Percentiles rank a stretch among this genome's conserved stretches.
These are phyloP conservation scores for Lepidocyrtinus sp. DNA, from an alignment of 2,888 invertebrate genomes.

Conservation along the genomic window DNA sequence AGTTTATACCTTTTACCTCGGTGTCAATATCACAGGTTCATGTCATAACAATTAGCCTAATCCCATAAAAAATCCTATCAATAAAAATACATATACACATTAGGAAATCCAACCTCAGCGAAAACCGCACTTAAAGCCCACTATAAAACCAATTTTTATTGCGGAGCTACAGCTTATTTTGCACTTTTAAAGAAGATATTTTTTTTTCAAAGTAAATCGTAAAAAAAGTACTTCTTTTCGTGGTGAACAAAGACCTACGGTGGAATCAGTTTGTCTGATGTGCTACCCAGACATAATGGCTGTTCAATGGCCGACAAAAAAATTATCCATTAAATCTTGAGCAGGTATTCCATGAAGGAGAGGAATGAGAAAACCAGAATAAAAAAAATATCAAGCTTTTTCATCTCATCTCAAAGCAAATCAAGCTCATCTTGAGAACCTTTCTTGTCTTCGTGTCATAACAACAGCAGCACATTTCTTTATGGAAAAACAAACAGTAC, in stretches of 20 bases:
- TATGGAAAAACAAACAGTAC: slow-evolving; percentile 16
- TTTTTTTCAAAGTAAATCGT: not conserved
- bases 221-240: not conserved
- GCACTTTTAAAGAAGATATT: slow-evolving; percentile 18
- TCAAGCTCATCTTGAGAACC: too few relatives aligned
- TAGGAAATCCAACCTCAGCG: not conserved
- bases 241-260: not conserved
- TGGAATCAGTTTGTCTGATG: slow-evolving; percentile 60
- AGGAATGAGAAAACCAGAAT: not conserved
- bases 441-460: not conserved
- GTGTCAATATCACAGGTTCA: slow-evolving; percentile 52
- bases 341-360: not conserved
- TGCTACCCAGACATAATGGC: slow-evolving; percentile 53
- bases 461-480: not conserved
- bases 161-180: not conserved
- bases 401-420: slow-evolving; percentile 6
- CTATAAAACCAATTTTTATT: slow-evolving; percentile 25
- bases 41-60: slow-evolving; percentile 54
- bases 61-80: slow-evolving; percentile 52
- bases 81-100: slow-evolving; percentile 42
- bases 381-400: slow-evolving; percentile 1
- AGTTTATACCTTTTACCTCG: not conserved
- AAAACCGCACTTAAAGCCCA: not conserved
- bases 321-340: slow-evolving; percentile 6
- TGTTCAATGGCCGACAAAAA: slow-evolving; percentile 12